Evolutionary conservation across 2,888 invertebrate genomes (phyloP).

Genomic region (Ichneumoninae sp.): DNA sequence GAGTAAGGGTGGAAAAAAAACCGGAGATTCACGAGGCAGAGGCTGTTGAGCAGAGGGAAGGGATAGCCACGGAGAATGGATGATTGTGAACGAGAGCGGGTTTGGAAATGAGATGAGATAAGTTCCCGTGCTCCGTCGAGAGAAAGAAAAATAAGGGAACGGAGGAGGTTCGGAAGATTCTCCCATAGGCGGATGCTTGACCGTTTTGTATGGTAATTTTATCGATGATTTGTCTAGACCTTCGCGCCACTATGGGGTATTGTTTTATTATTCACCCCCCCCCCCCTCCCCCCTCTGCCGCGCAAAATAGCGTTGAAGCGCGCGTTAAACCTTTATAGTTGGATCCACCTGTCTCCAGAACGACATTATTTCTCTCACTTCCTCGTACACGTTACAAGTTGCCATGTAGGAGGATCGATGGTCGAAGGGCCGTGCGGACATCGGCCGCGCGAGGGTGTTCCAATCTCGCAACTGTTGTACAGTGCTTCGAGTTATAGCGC

Average conservation of each 20-base stretch:
- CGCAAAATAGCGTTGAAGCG: constrained; percentile 11
- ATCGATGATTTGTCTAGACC: constrained; percentile 69
- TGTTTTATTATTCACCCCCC: constrained; percentile 65
- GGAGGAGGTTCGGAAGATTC: constrained; percentile 23
- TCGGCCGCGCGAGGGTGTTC: constrained; percentile 26
- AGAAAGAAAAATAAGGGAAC: constrained; percentile 15
- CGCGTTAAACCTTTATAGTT: constrained; percentile 27
- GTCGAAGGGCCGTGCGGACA: constrained; percentile 24
- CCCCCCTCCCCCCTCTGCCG: constrained; percentile 9
- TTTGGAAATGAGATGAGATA: constrained; percentile 45
- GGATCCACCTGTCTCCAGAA: constrained; percentile 53
- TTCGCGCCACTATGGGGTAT: constrained; percentile 61
- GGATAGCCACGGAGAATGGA: constrained; percentile 29
- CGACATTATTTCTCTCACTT: constrained; percentile 40
- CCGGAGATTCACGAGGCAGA: constrained; percentile 7
- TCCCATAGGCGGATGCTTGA: constrained; percentile 62
- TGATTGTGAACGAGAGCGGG: constrained; percentile 9
- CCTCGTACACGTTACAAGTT: constrained; percentile 9
- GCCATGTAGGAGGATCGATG: constrained; percentile 40
- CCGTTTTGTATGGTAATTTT: constrained; percentile 78
- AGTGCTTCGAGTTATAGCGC: neutral
- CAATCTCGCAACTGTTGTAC: constrained; percentile 14
- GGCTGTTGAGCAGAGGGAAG: constrained; percentile 9
- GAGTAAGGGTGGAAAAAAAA: constrained; percentile 12
- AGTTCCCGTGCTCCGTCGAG: constrained; percentile 14